Percentiles rank a stretch among this genome's conserved stretches.
Conservation (phyloP, 1,140 invertebrate genomes). For the Ceratina calcarata region DNA sequence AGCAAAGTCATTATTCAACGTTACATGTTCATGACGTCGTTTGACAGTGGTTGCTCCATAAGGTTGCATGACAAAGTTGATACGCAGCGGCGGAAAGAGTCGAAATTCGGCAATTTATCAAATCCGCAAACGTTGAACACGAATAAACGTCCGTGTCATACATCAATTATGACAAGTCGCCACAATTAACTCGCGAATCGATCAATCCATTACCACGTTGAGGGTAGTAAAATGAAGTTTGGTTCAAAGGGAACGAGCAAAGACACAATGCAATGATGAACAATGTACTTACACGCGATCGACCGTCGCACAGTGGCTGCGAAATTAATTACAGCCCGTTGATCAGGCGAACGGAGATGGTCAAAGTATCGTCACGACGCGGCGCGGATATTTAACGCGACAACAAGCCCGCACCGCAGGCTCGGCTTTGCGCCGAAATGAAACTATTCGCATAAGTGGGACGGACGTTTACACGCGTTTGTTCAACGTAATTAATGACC, state of each 20-base stretch:
- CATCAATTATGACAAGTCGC: background rate
- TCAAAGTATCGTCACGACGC: background rate
- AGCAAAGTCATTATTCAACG: background rate
- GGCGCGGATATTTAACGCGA: constrained; percentile 36
- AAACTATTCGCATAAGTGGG: constrained; percentile 46
- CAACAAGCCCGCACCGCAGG: constrained; percentile 17
- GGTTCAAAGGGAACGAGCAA: background rate
- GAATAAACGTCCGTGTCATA: background rate
- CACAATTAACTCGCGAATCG: background rate
- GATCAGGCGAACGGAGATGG: background rate
- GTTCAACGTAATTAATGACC: constrained; percentile 59
- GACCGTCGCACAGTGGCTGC: background rate
- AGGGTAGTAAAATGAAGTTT: background rate
- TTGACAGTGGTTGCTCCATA: background rate
- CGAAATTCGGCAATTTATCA: background rate
- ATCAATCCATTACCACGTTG: background rate
- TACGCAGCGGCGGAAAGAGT: too few species aligned
- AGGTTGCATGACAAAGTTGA: background rate
- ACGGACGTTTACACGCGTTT: constrained; percentile 44
- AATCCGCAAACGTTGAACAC: background rate
- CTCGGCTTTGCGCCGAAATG: constrained; percentile 11
- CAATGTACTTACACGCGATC: background rate
- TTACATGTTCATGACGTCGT: background rate
- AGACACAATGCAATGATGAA: background rate
- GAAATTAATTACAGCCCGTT: constrained; percentile 24